phyloP scores from a whole-genome alignment of 2,888 invertebrate species.

The Myopa tessellatipennis region DNA sequence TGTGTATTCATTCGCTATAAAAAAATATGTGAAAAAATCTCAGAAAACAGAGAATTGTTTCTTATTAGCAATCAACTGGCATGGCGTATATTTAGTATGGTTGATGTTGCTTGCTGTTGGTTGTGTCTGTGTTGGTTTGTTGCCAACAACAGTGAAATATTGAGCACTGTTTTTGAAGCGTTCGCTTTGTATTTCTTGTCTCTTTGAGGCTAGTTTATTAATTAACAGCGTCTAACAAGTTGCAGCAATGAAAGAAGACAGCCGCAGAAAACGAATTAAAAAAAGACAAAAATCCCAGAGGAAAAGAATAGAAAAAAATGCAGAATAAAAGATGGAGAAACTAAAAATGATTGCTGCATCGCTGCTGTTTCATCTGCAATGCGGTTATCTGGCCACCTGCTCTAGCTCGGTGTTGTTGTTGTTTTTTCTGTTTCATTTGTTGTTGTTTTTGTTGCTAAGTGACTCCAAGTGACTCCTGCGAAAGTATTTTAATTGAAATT shows the following conservation, averaged over 20 bases:
- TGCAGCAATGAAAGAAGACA: background rate
- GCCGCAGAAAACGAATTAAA: background rate
- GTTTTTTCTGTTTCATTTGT: background rate
- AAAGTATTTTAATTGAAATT: constrained; percentile 31
- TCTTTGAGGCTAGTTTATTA: background rate
- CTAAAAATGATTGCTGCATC: background rate
- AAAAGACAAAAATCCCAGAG: background rate
- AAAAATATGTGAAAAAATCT: no score
- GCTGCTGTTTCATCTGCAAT: constrained; percentile 32
- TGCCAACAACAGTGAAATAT: no score
- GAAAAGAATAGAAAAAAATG: no score
- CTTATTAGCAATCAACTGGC: no score
- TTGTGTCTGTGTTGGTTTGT: background rate
- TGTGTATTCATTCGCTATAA: no score
- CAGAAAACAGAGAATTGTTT: no score
- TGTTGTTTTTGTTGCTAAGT: background rate
- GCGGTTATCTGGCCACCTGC: background rate
- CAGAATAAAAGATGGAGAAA: background rate
- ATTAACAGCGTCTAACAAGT: background rate
- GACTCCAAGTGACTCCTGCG: background rate
- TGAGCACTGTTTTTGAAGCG: no score
- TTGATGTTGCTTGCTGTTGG: background rate
- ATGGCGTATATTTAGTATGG: background rate
- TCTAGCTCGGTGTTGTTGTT: background rate
- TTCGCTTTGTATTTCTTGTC: background rate